phyloP scores from a whole-genome alignment of 2,113 vertebrate genomes.

The Pungitius pungitius region DNA sequence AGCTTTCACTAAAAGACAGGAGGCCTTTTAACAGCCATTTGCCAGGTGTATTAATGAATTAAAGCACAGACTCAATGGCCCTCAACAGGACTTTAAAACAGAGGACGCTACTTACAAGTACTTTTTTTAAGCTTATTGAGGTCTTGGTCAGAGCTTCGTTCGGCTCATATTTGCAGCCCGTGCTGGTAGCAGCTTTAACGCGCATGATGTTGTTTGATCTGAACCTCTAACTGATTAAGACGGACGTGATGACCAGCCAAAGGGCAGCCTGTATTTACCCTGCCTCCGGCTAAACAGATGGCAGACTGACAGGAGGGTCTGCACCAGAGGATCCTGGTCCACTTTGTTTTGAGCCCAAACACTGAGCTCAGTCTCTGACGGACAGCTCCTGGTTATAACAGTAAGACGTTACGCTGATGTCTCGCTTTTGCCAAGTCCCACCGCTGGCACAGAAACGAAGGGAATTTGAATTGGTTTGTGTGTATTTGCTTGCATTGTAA shows the following conservation, averaged over 20 bases:
- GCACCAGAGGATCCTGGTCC: conserved; percentile 25
- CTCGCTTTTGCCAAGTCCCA: neutral
- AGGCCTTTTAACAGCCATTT: neutral
- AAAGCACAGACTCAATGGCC: neutral
- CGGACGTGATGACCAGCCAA: conserved; percentile 13
- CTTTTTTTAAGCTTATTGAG: neutral
- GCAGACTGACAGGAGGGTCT: conserved; percentile 30
- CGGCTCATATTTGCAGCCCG: neutral
- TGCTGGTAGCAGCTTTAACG: neutral
- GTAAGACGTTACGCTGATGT: conserved; percentile 8
- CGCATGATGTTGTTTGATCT: conserved; percentile 5
- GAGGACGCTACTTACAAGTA: neutral
- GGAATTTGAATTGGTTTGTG: neutral
- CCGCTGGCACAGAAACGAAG: neutral
- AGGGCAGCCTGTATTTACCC: conserved; percentile 62
- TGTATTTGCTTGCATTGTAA: neutral
- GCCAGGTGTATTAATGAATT: neutral
- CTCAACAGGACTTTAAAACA: neutral
- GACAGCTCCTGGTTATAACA: conserved; percentile 4
- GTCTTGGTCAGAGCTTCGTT: neutral
- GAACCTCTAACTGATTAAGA: conserved; percentile 2
- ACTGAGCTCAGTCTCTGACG: conserved; percentile 34
- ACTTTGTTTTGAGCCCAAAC: conserved; percentile 69
- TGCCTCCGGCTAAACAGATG: conserved; percentile 55
- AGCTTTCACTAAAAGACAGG: neutral